Conservation (phyloP, 1,140 invertebrate species). For the Cotesia typhae region DNA sequence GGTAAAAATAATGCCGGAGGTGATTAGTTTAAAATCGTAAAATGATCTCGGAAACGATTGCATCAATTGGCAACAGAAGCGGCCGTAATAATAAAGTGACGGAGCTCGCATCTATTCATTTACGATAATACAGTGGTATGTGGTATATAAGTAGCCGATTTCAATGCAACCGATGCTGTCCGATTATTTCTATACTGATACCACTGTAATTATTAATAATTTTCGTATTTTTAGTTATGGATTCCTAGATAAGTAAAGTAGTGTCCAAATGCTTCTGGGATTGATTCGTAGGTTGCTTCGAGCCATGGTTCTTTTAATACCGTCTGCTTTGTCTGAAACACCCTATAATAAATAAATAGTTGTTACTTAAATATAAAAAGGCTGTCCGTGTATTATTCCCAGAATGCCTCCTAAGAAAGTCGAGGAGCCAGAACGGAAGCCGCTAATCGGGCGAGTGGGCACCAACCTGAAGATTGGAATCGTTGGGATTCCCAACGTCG, state of each 20-base stretch:
- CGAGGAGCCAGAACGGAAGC: constrained; percentile 85
- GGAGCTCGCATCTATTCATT: constrained; percentile 23
- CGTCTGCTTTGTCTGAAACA: background rate
- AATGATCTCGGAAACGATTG: constrained; percentile 44
- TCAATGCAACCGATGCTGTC: background rate
- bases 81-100: constrained; percentile 45
- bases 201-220: background rate
- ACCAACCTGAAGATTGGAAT: constrained; percentile 98
- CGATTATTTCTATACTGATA: constrained; percentile 19
- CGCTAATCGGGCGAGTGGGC: constrained; percentile 95
- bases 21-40: constrained; percentile 19
- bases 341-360: background rate
- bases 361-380: constrained; percentile 1
- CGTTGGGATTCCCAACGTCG: constrained; percentile 95
- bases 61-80: constrained; percentile 46
- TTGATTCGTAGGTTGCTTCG: background rate
- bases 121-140: constrained; percentile 15
- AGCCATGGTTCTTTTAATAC: background rate
- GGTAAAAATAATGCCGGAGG: constrained; percentile 9
- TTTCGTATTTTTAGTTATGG: constrained; percentile 31
- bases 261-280: background rate
- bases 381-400: constrained; percentile 25
- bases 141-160: background rate
- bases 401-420: constrained; percentile 96
- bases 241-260: constrained; percentile 15